Conservation (phyloP, 2,888 invertebrate genomes). For the Geophilus truncorum region DNA sequence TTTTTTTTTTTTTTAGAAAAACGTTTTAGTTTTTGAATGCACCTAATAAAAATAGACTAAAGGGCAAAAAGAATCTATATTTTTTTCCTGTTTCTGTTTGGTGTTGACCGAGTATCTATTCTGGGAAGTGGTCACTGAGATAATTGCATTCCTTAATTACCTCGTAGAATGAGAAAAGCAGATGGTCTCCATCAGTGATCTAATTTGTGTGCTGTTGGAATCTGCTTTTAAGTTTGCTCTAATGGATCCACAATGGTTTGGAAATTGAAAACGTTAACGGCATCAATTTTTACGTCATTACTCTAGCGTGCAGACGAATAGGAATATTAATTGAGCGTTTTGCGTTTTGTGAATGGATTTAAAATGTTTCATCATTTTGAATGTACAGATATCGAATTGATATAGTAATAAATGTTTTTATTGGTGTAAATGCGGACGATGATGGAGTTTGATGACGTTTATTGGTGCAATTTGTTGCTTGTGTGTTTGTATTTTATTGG, state of each 20-base stretch:
- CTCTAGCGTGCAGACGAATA: too few species aligned
- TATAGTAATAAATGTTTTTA: background rate
- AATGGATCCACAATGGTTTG: constrained; percentile 22
- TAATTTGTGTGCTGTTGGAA: constrained; percentile 22
- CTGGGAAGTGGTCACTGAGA: background rate
- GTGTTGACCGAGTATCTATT: background rate
- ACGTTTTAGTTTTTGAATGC: too few species aligned
- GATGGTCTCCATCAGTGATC: constrained; percentile 23
- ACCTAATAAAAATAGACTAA: background rate
- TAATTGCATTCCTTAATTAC: constrained; percentile 22
- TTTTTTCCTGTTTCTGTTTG: background rate
- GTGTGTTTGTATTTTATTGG: background rate
- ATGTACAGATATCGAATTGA: background rate
- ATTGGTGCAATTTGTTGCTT: background rate
- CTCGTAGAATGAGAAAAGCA: constrained; percentile 17
- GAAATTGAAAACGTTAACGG: background rate
- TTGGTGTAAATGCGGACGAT: background rate
- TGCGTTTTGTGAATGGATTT: background rate
- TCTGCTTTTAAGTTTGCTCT: background rate
- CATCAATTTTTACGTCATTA: background rate
- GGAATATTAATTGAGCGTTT: background rate
- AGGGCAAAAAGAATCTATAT: background rate
- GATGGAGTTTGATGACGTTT: background rate
- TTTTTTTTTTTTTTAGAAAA: background rate
- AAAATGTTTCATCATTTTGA: background rate